These are phyloP conservation scores for Gryllus bimaculatus DNA, from an alignment of 1,140 invertebrate species.

Conservation along the genomic window DNA sequence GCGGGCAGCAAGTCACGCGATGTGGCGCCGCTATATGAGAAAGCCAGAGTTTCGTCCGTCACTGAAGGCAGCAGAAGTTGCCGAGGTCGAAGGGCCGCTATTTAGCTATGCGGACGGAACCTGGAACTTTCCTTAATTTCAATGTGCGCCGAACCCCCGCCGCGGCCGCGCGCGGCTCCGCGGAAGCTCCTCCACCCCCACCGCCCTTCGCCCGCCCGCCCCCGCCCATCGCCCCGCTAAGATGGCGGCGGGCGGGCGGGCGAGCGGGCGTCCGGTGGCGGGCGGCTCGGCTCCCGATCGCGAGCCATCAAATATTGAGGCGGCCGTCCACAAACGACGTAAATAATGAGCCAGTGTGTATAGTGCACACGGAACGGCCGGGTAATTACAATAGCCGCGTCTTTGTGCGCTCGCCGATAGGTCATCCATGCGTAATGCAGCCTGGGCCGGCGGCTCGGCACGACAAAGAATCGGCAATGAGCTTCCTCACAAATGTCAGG, in stretches of 20 bases:
- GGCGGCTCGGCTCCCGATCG: not conserved
- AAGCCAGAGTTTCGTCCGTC: too few relatives aligned
- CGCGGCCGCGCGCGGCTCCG: not conserved
- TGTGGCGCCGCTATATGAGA: too few relatives aligned
- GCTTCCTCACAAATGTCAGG: not conserved
- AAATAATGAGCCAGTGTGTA: slow-evolving; percentile 4
- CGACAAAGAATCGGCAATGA: slow-evolving; percentile 3
- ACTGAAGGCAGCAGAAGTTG: too few relatives aligned
- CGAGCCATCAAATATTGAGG: slow-evolving; percentile 3
- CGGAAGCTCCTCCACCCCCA: not conserved
- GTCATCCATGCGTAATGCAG: not conserved
- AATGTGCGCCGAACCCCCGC: not conserved
- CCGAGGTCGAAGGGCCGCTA: too few relatives aligned
- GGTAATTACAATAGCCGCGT: not conserved
- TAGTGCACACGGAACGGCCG: not conserved
- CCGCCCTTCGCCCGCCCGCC: too few relatives aligned
- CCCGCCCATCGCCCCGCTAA: not conserved
- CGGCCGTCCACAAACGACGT: not conserved
- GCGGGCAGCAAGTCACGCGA: too few relatives aligned
- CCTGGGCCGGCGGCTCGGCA: not conserved
- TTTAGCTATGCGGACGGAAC: not conserved
- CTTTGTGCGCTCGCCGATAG: not conserved
- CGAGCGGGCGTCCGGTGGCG: not conserved
- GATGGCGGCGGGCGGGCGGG: not conserved
- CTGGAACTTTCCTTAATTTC: not conserved